Evolutionary conservation across 2,888 invertebrate species (phyloP), one percentile per base, ranked within the genome.

Genomic region (Cetonia aurata): DNA sequence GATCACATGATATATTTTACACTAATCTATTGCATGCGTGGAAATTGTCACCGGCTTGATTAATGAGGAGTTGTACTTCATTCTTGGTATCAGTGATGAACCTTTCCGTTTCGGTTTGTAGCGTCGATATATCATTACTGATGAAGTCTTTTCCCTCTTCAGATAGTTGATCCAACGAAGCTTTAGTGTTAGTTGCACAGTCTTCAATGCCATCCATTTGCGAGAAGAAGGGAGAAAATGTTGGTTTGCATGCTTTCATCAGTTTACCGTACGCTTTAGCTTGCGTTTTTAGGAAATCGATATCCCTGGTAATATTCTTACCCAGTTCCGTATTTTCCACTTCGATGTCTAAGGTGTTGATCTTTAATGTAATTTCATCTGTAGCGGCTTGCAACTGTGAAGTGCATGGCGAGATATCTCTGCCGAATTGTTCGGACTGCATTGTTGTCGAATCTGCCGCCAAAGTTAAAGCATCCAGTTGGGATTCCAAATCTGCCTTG

Each of bases 211-310:
- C 56, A 8, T 3, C 33, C 33, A 33, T 13, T 41, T 37, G 48
- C 10, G 48, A 13, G 15, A 48, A 13, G 12, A 46, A 15, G 1
- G 46, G 31, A n/a, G 44, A 10, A 31, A 67, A 55, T 57, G 48
- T 13, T 8, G n/a, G n/a, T n/a, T 46, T 68, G 15, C 68, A 68
- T 9, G 0, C 9, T n/a, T 55, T 48, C n/a, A 68, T 17, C 10
- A 57, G 3, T 17, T 57, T 68, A n/a, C 48, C 50, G 33, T 56
- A 68, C 9, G 19, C 19, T 48, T 57, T 57, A 37, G 57, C 44
- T 9, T 50, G 46, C 0, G 46, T 41, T 10, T 17, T 37, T 9
- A 57, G n/a, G 1, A 46, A 17, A 33, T 33, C n/a, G 33, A 68
- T 57, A 17, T 48, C 17, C 3, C n/a, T 12, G 0, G 13, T 50